Evolutionary conservation across 2,797 vertebrate genomes (phyloP).

Genomic region (Tolypeutes matacus): DNA sequence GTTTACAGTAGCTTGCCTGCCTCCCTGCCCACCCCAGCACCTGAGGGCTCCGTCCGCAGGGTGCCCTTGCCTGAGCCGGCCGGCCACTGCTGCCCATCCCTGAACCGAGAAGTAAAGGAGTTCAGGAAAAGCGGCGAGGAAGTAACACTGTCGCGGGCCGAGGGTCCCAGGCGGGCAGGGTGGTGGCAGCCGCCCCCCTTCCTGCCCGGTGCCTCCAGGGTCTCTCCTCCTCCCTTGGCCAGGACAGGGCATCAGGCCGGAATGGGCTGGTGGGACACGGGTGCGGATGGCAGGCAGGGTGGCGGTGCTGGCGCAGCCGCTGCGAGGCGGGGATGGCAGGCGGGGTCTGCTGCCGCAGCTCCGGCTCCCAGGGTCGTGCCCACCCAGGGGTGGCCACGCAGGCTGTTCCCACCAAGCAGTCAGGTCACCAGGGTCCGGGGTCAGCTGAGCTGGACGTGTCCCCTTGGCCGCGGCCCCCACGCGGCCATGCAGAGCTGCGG

Average conservation of each 20-base stretch:
- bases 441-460: neutral
- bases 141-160: slow-evolving; percentile 88
- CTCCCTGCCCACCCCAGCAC: slow-evolving; percentile 22
- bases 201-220: neutral
- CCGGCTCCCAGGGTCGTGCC: neutral
- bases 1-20: slow-evolving; percentile 89
- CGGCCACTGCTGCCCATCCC: slow-evolving; percentile 80
- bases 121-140: slow-evolving; percentile 86
- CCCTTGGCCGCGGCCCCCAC: slow-evolving; percentile 33
- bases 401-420: neutral
- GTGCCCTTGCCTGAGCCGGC: slow-evolving; percentile 78
- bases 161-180: slow-evolving; percentile 56
- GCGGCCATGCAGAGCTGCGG: slow-evolving; percentile 48
- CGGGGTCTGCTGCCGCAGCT: neutral
- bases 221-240: neutral
- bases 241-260: slow-evolving; percentile 51
- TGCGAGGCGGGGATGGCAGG: neutral
- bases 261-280: neutral
- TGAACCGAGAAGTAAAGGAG: slow-evolving; percentile 84
- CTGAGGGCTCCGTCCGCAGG: slow-evolving; percentile 38
- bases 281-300: neutral
- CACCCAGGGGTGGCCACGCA: neutral
- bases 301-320: slow-evolving; percentile 75
- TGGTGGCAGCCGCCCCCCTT: too few relatives aligned
- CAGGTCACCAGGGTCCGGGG: neutral